phyloP scores from a whole-genome alignment of 2,113 vertebrate species.

The Raja brachyura region DNA sequence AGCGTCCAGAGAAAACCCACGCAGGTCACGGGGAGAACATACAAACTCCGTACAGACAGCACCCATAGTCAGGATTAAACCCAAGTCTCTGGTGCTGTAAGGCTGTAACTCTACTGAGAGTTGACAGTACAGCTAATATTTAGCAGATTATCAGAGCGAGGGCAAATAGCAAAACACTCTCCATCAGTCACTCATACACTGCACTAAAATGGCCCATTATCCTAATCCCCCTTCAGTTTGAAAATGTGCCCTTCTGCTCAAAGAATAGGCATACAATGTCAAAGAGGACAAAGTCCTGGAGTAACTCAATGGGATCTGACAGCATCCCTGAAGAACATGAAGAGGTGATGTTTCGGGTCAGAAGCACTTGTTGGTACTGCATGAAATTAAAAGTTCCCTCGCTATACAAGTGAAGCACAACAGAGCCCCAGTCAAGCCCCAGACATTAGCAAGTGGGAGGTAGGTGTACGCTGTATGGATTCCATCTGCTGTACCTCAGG shows the following conservation, averaged over 20 bases:
- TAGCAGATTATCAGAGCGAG: neutral
- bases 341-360: too few relatives aligned
- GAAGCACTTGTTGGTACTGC: neutral
- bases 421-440: neutral
- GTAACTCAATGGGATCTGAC: too few relatives aligned
- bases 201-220: neutral
- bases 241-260: neutral
- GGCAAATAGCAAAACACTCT: neutral
- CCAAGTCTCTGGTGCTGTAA: too few relatives aligned
- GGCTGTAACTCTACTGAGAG: too few relatives aligned
- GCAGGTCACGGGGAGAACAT: too few relatives aligned
- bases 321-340: too few relatives aligned
- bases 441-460: neutral
- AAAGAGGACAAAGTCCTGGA: too few relatives aligned
- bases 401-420: neutral
- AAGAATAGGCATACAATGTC: neutral
- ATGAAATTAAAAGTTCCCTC: neutral
- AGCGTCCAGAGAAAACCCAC: too few relatives aligned
- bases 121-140: neutral
- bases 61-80: too few relatives aligned
- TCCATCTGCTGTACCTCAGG: neutral
- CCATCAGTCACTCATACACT: neutral
- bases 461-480: neutral
- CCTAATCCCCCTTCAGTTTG: neutral
- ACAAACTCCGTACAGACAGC: too few relatives aligned